Base-by-base conservation (phyloP, 2,888 invertebrate genomes). In the Drosophila niveifrons region DNA sequence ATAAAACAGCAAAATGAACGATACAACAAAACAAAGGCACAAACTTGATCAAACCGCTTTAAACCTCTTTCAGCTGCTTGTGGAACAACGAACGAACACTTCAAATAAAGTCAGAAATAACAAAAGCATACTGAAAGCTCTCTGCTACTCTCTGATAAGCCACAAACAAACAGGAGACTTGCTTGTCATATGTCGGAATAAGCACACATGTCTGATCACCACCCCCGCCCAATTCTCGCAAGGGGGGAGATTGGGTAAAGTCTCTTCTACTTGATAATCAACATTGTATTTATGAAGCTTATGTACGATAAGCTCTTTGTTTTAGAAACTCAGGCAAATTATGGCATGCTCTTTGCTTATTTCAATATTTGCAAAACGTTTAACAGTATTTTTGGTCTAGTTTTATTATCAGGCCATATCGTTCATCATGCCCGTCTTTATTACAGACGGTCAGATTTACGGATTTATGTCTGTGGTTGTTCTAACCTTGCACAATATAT, bases 41-140 rank as follows among this genome's bases (percentile, higher is more conserved):
- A 65, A 71, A 65, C 76, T 41, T 55, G 78, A 57, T 77, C 46
- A 58, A 77, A 71, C 79, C 76, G 66, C 76, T 73, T 79, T 53
- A 18, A 75, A 69, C 76, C 79, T 64, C 79, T 65, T 69, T 50
- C n/a, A 41, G 47, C 61, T 48, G 61, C 48, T 56, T 71, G 50
- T 50, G 34, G 13, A 13, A 36, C 36, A 39, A 13, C 43, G 43
- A 43, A 18, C 44, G 39, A 44, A 69, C 55, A 61, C 71, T 74
- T 74, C 61, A 62, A 62, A 65, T 53, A 34, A 47, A 71, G 66
- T 62, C 58, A 61, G 65, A 47, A 62, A 66, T 61, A 36, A 48
- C 67, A 48, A 66, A 63, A 69, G 65, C 74, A 61, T 48, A 58
- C 69, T 43, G 44, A 58, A 71, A 43, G 55, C 28, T 41, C 39